Evolutionary conservation across 2,113 vertebrate genomes (phyloP), one percentile per base, ranked within the genome.

Genomic region (Callopanchax toddi): DNA sequence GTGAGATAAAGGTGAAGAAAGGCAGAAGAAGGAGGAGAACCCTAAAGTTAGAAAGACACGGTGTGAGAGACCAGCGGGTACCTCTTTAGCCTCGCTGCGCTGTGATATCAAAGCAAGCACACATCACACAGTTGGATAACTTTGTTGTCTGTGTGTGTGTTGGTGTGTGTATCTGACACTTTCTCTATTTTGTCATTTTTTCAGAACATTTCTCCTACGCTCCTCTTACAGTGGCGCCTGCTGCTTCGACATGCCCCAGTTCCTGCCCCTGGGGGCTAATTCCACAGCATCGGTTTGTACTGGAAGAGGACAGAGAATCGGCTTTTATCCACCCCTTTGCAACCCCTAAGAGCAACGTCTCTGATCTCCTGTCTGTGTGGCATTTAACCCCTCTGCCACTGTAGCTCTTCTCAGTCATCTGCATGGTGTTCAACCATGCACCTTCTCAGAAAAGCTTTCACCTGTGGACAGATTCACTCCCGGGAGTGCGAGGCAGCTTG

Each of bases 201-300:
- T 84, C 67, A 63, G 63, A 84, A 79, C 73, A 63, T 79, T 85
- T 84, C 79, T 81, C 67, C 37, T 53, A 50, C 66, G 59, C 71
- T 83, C 64, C 81, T 87, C 77, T 78, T 70, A 87, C 82, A 82
- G 81, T 62, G 73, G 61, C 9, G 44, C 78, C 45, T 64, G 67
- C 83, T 91, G 91, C 83, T 89, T 87, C 63, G 53, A 89, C 90
- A 76, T 81, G 90, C 84, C 86, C 73, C 74, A 73, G 86, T 91
- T 91, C 89, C 90, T 91, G 87, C 74, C 83, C 89, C 91, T 86
- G 79, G 81, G 81, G 88, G 86, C 89, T 89, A 84, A 92, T 91
- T 92, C 91, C 90, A 86, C 60, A 71, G 75, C 85, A 75, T 88
- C 81, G 75, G 84, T 83, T 81, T 85, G 83, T 77, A 81, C 82